Conservation (phyloP, 2,888 invertebrate species). For the Malachius bipustulatus region DNA sequence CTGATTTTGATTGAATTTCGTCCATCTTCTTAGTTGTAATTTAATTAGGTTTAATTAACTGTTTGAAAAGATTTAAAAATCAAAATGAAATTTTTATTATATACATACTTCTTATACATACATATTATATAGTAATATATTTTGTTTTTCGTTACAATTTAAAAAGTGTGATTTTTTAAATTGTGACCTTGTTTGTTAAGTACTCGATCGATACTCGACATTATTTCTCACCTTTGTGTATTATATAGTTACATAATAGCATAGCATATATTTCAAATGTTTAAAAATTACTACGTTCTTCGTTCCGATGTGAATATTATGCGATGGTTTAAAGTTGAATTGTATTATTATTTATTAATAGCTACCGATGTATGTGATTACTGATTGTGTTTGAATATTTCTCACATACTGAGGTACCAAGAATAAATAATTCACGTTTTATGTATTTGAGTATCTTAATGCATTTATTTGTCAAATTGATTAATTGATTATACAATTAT, state of each 20-base stretch:
- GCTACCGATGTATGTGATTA: too few species aligned
- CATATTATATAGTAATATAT: conserved; percentile 27
- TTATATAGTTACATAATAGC: conserved; percentile 23
- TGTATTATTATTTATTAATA: too few species aligned
- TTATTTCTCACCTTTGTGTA: conserved; percentile 24
- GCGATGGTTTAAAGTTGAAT: too few species aligned
- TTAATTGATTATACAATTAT: too few species aligned
- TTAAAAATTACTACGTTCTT: too few species aligned
- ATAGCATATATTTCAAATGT: conserved; percentile 18
- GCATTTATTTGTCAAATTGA: too few species aligned
- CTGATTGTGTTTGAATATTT: too few species aligned
- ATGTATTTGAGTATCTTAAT: too few species aligned
- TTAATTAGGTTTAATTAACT: conserved; percentile 9
- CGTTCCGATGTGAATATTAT: too few species aligned
- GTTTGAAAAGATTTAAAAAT: conserved; percentile 18
- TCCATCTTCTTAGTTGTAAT: conserved; percentile 15
- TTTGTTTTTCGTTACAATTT: conserved; percentile 26
- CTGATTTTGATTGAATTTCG: conserved; percentile 15
- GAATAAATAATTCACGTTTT: too few species aligned
- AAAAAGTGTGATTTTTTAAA: conserved; percentile 22
- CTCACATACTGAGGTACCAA: too few species aligned
- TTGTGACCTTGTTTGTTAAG: conserved; percentile 23
- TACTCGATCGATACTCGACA: conserved; percentile 20
- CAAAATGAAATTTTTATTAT: conserved; percentile 24
- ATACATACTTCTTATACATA: too few species aligned